Evolutionary conservation across 2,797 vertebrate genomes (phyloP).

Genomic region (Myoxocephalus aenaeus): DNA sequence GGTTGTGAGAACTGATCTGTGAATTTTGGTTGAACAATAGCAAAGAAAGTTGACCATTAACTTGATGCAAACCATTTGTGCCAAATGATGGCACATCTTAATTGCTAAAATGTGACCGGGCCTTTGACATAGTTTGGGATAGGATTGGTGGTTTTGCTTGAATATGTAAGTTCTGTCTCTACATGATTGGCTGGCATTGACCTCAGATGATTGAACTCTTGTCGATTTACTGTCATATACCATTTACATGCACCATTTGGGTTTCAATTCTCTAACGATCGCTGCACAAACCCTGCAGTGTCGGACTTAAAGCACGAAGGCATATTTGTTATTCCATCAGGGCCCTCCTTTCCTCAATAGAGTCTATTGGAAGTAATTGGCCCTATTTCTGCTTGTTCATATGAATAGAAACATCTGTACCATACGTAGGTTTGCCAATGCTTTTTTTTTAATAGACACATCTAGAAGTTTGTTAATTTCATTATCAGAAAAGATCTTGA

Average conservation of each 20-base stretch:
- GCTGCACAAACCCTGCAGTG: constrained; percentile 2
- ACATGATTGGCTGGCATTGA: constrained; percentile 1
- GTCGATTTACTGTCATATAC: background rate
- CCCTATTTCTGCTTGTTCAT: background rate
- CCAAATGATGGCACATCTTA: background rate
- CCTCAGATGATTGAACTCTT: constrained; percentile 3
- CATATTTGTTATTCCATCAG: background rate
- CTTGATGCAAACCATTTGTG: background rate
- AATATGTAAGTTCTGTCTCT: background rate
- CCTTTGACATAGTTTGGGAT: background rate
- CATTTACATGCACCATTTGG: background rate
- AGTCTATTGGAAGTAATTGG: background rate
- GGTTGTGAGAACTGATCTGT: no score
- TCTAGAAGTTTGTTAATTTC: background rate
- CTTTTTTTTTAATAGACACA: background rate
- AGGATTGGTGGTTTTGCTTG: background rate
- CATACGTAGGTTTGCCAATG: background rate
- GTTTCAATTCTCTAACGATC: background rate
- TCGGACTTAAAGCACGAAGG: background rate
- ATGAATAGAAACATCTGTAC: constrained; percentile 20
- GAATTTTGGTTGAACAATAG: no score
- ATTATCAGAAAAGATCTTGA: background rate
- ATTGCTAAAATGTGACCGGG: background rate
- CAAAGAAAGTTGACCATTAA: background rate
- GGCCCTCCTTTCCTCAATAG: background rate